Conservation (phyloP, 1,140 invertebrate species). For the Melanaphis sacchari region DNA sequence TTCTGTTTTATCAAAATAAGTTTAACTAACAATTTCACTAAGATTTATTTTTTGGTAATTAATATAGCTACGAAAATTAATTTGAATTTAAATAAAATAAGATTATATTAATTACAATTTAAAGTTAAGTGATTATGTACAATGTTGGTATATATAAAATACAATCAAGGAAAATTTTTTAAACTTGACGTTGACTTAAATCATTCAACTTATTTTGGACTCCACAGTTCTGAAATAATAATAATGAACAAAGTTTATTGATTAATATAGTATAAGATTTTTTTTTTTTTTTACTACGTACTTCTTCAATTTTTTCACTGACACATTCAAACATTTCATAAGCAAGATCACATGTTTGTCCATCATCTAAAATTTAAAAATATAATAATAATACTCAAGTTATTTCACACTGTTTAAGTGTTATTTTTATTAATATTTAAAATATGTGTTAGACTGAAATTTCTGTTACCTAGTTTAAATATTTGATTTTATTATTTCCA, state of each 20-base stretch:
- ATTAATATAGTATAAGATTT: not conserved
- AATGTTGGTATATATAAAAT: not conserved
- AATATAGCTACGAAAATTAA: not conserved
- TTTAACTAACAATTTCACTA: not conserved
- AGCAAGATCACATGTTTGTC: constrained; percentile 74
- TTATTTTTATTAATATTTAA: not conserved
- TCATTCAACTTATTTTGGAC: not conserved
- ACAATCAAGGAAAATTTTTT: not conserved
- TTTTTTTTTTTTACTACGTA: constrained; percentile 58
- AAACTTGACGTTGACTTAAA: not conserved
- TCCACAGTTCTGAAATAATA: constrained; percentile 43
- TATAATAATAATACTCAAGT: not conserved
- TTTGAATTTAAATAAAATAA: constrained; percentile 16
- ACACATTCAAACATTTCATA: constrained; percentile 79
- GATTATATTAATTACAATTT: not conserved
- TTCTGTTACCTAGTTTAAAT: not conserved
- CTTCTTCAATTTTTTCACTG: constrained; percentile 71
- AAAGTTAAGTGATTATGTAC: constrained; percentile 6
- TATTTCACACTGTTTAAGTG: not conserved
- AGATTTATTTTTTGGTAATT: not conserved
- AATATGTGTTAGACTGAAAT: not conserved
- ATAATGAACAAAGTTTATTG: not conserved
- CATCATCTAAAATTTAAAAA: constrained; percentile 66
- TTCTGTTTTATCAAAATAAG: not conserved
- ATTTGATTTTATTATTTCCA: not conserved